phyloP scores from a whole-genome alignment of 2,797 vertebrate genomes.

The Danio tinwini region DNA sequence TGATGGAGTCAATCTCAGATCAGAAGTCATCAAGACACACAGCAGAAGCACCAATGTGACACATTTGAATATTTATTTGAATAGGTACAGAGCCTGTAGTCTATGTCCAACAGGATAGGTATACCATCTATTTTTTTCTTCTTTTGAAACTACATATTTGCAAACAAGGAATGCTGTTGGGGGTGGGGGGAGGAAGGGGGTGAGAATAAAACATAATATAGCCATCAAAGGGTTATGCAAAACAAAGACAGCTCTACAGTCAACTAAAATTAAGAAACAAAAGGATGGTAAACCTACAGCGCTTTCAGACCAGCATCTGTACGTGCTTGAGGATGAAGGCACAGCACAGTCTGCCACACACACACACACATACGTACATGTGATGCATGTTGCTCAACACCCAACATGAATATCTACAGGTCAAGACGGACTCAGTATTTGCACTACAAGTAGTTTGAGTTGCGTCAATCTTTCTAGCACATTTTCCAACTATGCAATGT shows the following conservation, averaged over 20 bases:
- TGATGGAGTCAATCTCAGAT: too few relatives aligned
- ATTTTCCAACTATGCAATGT: conserved; percentile 67
- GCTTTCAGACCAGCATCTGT: conserved; percentile 69
- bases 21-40: not conserved
- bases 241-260: conserved; percentile 96
- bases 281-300: conserved; percentile 82
- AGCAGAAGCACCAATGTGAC: conserved; percentile 61
- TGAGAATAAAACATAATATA: conserved; percentile 84
- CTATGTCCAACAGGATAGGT: conserved; percentile 56
- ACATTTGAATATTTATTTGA: conserved; percentile 99
- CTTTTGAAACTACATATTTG: conserved; percentile 94
- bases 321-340: conserved; percentile 86
- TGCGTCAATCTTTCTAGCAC: conserved; percentile 75
- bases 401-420: conserved; percentile 79
- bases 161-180: conserved; percentile 99
- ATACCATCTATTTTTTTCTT: conserved; percentile 83
- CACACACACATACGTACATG: conserved; percentile 60
- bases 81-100: conserved; percentile 93
- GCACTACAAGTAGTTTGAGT: conserved; percentile 88
- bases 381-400: conserved; percentile 93
- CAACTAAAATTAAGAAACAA: conserved; percentile 86
- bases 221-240: conserved; percentile 97
- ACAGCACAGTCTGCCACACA: conserved; percentile 84
- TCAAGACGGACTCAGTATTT: conserved; percentile 85
- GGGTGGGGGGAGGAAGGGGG: conserved; percentile 53